Percentiles rank a stretch among this genome's conserved stretches.
These are phyloP conservation scores for Blera fallax DNA, from an alignment of 2,888 invertebrate species.

Conservation along the genomic window DNA sequence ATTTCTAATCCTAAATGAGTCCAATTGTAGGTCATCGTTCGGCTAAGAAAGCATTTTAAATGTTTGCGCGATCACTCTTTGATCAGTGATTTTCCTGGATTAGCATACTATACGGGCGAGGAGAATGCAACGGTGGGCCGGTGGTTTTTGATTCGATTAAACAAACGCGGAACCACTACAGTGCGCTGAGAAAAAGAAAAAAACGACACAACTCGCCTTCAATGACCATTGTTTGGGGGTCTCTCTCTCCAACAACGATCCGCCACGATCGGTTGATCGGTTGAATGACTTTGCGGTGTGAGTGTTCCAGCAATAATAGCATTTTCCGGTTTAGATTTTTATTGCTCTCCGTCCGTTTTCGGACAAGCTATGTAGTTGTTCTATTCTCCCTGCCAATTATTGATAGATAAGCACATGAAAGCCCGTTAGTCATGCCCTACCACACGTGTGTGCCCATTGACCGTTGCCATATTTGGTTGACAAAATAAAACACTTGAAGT, in stretches of 20 bases:
- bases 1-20: conserved; percentile 25
- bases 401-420: conserved; percentile 40
- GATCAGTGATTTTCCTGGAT: conserved; percentile 10
- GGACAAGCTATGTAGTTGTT: background rate
- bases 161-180: conserved; percentile 20
- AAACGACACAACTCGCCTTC: background rate
- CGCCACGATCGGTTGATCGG: conserved; percentile 5
- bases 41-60: conserved; percentile 35
- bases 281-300: conserved; percentile 34
- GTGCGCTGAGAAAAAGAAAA: background rate
- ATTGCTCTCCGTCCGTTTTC: conserved; percentile 34
- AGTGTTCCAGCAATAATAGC: conserved; percentile 41
- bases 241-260: conserved; percentile 1
- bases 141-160: conserved; percentile 37
- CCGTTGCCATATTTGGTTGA: conserved; percentile 47
- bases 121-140: background rate
- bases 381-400: conserved; percentile 54
- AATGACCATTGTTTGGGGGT: conserved; percentile 40
- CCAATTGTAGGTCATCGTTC: conserved; percentile 62
- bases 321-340: conserved; percentile 68
- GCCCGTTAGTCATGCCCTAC: conserved; percentile 49
- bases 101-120: conserved; percentile 10
- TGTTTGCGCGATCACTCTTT: conserved; percentile 37
- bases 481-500: conserved; percentile 26
- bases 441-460: conserved; percentile 59